Evolutionary conservation across 2,113 vertebrate species (phyloP).

Genomic region (Cyanoramphus novaezelandiae): DNA sequence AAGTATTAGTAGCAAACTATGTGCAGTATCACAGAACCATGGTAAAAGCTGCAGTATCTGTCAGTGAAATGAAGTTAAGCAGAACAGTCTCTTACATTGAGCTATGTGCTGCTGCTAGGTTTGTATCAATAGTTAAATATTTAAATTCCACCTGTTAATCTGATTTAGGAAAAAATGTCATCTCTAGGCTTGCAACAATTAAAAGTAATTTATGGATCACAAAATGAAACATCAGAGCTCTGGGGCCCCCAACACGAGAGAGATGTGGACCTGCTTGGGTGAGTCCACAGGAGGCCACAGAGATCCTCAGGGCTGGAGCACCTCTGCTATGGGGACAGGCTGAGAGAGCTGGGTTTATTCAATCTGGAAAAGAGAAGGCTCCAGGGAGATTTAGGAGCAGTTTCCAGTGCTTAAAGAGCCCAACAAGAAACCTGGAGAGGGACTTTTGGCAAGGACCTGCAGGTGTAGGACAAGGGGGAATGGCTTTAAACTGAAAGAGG

Average conservation of each 20-base stretch:
- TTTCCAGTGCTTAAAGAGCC: background rate
- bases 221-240: background rate
- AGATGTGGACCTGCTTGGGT: background rate
- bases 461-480: background rate
- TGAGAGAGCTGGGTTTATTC: background rate
- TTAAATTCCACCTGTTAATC: background rate
- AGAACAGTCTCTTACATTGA: background rate
- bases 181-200: background rate
- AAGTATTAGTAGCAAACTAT: background rate
- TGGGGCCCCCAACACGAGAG: background rate
- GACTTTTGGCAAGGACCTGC: background rate
- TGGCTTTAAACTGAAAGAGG: background rate
- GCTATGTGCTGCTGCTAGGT: background rate
- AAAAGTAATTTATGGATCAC: background rate
- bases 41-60: background rate
- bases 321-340: background rate
- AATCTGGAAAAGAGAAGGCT: background rate
- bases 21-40: rapidly evolving
- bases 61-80: background rate
- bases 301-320: background rate
- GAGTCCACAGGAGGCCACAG: background rate
- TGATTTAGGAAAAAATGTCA: background rate
- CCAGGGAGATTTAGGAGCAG: background rate
- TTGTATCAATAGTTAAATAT: background rate
- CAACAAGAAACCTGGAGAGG: background rate